These are phyloP conservation scores for Drosophila ironensis DNA, from an alignment of 1,140 invertebrate species.

Conservation along the genomic window DNA sequence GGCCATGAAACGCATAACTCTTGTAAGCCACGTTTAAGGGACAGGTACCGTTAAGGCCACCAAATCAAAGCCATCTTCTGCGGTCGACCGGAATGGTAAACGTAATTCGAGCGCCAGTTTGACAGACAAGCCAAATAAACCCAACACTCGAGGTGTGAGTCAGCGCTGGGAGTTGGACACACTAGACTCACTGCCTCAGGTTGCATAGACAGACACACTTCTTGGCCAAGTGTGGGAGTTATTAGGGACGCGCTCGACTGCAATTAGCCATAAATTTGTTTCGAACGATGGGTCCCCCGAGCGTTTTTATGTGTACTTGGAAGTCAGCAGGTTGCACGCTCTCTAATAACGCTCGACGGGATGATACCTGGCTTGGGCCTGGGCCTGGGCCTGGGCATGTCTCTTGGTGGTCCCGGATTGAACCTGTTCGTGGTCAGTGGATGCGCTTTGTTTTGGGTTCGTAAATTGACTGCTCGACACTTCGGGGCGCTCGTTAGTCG, in stretches of 20 bases:
- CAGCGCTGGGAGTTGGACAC: constrained; percentile 15
- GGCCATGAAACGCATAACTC: constrained; percentile 46
- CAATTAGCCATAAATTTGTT: constrained; percentile 80
- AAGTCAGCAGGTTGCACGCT: constrained; percentile 70
- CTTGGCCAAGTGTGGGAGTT: constrained; percentile 60
- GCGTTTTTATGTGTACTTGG: constrained; percentile 64
- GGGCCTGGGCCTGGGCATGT: constrained; percentile 16
- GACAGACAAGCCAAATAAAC: constrained; percentile 29
- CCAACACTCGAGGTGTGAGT: constrained; percentile 28
- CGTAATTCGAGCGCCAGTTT: constrained; percentile 61
- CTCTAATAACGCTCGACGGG: constrained; percentile 28
- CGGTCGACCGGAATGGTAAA: background rate
- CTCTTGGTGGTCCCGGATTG: constrained; percentile 61
- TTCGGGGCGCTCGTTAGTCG: constrained; percentile 58
- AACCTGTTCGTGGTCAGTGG: constrained; percentile 52
- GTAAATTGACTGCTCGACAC: constrained; percentile 78
- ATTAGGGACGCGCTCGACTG: constrained; percentile 37
- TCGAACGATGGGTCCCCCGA: background rate
- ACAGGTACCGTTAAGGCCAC: constrained; percentile 65
- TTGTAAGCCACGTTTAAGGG: constrained; percentile 18
- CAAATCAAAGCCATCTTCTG: background rate
- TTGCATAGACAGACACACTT: no score
- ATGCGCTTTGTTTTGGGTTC: constrained; percentile 73
- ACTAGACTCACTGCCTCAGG: constrained; percentile 13
- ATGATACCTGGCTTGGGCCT: constrained; percentile 10